A percentile compares a stretch with the other conserved stretches of the same genome.
phyloP scores from a whole-genome alignment of 1,140 invertebrate species.

The Brachionus angularis region DNA sequence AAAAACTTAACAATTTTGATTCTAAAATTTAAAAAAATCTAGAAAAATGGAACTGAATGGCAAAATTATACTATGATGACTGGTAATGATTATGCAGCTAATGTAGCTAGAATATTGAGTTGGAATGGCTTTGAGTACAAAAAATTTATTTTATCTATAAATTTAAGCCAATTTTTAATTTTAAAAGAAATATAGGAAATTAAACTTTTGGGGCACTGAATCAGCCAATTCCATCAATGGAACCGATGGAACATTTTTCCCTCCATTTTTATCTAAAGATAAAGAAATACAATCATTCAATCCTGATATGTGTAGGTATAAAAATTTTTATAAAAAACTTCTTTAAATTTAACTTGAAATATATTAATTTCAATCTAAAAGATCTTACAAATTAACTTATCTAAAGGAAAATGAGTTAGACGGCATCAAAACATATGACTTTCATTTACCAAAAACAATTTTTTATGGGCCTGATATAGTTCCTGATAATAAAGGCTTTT shows the following conservation, averaged over 20 bases:
- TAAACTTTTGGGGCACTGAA: slow-evolving; percentile 15
- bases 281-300: background rate
- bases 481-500: slow-evolving; percentile 27
- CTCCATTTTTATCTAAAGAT: background rate
- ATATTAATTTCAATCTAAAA: no score
- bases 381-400: slow-evolving; percentile 9
- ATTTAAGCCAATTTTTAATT: no score
- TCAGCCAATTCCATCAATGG: slow-evolving; percentile 13
- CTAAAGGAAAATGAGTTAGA: background rate
- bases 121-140: slow-evolving; percentile 41
- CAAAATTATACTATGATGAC: slow-evolving; percentile 25
- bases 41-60: slow-evolving; percentile 30
- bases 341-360: no score
- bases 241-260: slow-evolving; percentile 40
- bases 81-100: background rate
- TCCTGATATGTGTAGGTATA: slow-evolving; percentile 40
- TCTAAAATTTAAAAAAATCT: background rate
- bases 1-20: background rate
- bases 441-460: slow-evolving; percentile 17
- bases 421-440: slow-evolving; percentile 14
- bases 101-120: slow-evolving; percentile 11
- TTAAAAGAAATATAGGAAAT: background rate
- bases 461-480: background rate
- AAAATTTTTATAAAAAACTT: no score
- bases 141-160: background rate